Evolutionary conservation across 2,113 vertebrate species (phyloP).

Genomic region (Forbesichthys agassizii): DNA sequence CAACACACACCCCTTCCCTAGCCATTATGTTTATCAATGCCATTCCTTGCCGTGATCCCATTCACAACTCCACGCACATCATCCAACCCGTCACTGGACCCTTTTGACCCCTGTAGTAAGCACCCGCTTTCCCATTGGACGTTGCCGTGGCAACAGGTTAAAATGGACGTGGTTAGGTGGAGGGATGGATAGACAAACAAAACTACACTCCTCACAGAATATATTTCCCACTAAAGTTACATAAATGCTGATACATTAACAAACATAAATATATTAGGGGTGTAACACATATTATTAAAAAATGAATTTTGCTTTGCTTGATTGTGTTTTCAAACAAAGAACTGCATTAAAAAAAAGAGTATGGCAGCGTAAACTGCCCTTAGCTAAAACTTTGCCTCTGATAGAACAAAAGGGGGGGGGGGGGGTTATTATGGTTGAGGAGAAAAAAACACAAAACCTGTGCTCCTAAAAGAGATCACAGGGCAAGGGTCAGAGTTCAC

Average conservation of each 20-base stretch:
- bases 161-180: conserved; percentile 47
- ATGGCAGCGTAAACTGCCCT: too few relatives aligned
- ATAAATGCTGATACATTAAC: neutral
- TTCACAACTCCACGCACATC: conserved; percentile 32
- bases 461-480: conserved; percentile 43
- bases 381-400: conserved; percentile 3
- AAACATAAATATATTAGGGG: too few relatives aligned
- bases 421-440: conserved; percentile 29
- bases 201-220: conserved; percentile 25
- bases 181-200: conserved; percentile 27
- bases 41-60: conserved; percentile 12
- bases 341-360: too few relatives aligned
- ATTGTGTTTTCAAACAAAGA: too few relatives aligned
- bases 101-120: conserved; percentile 31
- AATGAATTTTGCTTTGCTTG: too few relatives aligned
- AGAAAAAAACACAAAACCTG: conserved; percentile 14
- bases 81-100: conserved; percentile 40
- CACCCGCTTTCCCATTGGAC: conserved; percentile 43
- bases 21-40: conserved; percentile 23
- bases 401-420: conserved; percentile 46
- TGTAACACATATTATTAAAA: too few relatives aligned
- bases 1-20: conserved; percentile 8
- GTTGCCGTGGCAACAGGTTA: conserved; percentile 59
- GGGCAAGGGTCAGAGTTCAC: conserved; percentile 50
- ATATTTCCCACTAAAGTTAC: neutral